Base-by-base conservation (phyloP, 2,888 invertebrate species). In the Callyntrura guangdongensis region DNA sequence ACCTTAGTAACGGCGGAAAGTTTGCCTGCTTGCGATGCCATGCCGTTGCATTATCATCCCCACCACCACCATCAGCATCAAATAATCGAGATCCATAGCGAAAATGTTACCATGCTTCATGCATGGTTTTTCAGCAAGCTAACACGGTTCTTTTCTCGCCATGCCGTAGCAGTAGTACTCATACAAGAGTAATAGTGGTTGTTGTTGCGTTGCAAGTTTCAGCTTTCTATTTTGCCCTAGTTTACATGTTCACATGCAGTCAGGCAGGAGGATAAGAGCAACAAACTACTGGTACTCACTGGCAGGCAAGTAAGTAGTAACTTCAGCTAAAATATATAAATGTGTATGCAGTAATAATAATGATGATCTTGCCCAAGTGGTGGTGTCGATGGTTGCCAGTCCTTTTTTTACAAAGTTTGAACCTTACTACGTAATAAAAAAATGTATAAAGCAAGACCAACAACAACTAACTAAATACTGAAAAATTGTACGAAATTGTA, bases 201-300 rank as follows among this genome's bases (percentile, higher is more conserved):
- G 25, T 53, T 36, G 79, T 79, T 79, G 49, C 77, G 36, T 36
- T 25, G 72, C 72, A 47, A 56, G 64, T 82, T 64, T 86, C 49
- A 92, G 91, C 92, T 92, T 92, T 92, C 92, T 92, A 92, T 91
- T 92, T 92, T 92, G 92, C 90, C 92, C 92, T 92, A 92, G 90
- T 92, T 92, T 92, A 91, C 91, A 92, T 91, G 89, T 53, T 91
- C 89, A 88, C 82, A 89, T 86, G 88, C 84, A 84, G 86, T 82
- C 87, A 77, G 79, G 61, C 47, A 64, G 47, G 84, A 91, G 79
- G 84, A 83, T 83, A 74, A 82, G 53, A 83, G 74, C 86, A 77
- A 82, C 85, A 79, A 27, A 36, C 36, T 2, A 6, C 36, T 36
- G 36, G 36, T 36, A 36, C 36, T 36, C 53, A 56, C 77, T 77